A percentile compares a stretch with the other conserved stretches of the same genome.
Evolutionary conservation across 2,888 invertebrate genomes (phyloP).

Genomic region (Drosophila hamatofila): DNA sequence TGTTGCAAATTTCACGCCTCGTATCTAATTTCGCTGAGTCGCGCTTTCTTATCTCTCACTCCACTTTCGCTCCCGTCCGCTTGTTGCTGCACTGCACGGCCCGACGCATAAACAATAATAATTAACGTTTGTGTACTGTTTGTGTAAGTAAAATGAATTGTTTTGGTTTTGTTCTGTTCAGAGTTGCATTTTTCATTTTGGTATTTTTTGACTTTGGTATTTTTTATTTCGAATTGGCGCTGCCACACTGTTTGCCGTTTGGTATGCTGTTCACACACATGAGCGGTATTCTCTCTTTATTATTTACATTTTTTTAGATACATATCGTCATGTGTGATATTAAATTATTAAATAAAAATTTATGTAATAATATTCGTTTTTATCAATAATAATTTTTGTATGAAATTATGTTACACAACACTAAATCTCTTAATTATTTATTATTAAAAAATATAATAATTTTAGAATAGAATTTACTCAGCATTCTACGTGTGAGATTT

Average conservation of each 20-base stretch:
- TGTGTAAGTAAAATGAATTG: neutral
- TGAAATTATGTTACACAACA: no score
- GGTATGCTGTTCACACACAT: neutral
- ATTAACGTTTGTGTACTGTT: conserved; percentile 2
- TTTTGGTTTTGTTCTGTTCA: neutral
- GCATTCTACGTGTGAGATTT: no score
- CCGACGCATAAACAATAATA: conserved; percentile 45
- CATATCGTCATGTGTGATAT: no score
- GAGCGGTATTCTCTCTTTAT: conserved; percentile 1
- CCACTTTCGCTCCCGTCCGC: conserved; percentile 1
- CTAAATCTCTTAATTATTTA: no score
- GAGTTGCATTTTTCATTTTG: neutral
- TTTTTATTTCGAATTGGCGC: neutral
- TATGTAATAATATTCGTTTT: no score
- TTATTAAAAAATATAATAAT: no score
- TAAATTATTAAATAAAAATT: no score
- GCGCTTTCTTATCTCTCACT: conserved; percentile 8
- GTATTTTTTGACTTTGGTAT: conserved; percentile 21
- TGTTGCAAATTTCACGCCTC: conserved; percentile 1
- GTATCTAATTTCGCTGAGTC: conserved; percentile 13
- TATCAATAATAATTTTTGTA: no score
- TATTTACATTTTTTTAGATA: neutral
- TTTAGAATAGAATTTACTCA: no score
- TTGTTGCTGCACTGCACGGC: conserved; percentile 8
- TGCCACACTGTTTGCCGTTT: conserved; percentile 16